These are phyloP conservation scores for Coremacera marginata DNA, from an alignment of 2,888 invertebrate genomes.

Conservation along the genomic window DNA sequence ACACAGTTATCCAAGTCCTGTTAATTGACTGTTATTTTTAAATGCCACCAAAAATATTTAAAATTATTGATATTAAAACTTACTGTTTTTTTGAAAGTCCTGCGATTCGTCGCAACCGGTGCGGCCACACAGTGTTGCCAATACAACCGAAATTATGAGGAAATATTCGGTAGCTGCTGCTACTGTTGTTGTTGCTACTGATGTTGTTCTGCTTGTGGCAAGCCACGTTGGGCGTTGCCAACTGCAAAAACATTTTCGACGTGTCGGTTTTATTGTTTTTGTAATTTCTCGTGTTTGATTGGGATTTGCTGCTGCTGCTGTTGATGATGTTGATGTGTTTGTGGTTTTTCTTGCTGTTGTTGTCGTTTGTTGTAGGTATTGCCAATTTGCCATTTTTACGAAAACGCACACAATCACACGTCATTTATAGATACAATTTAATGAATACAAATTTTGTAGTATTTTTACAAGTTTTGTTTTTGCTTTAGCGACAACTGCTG, in stretches of 20 bases:
- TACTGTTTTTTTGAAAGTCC: conserved; percentile 70
- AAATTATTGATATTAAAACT: conserved; percentile 53
- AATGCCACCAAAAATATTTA: not conserved
- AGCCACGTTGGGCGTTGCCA: conserved; percentile 22
- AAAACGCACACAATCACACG: conserved; percentile 50
- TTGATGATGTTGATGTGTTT: conserved; percentile 37
- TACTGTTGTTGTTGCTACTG: conserved; percentile 31
- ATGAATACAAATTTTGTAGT: conserved; percentile 47
- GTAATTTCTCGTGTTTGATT: not conserved
- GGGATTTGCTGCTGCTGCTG: conserved; percentile 1
- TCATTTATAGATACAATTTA: conserved; percentile 54
- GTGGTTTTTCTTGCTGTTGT: conserved; percentile 35
- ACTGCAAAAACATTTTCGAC: conserved; percentile 48
- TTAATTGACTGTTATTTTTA: not conserved
- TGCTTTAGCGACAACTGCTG: conserved; percentile 24
- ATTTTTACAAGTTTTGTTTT: conserved; percentile 42
- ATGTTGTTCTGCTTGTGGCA: not conserved
- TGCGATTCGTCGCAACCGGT: conserved; percentile 68
- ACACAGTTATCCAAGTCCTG: not conserved
- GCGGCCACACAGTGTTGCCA: conserved; percentile 56
- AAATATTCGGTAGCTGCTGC: conserved; percentile 50
- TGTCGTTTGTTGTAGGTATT: conserved; percentile 45
- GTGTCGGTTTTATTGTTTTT: conserved; percentile 27
- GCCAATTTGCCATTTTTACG: conserved; percentile 56
- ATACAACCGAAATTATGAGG: conserved; percentile 53